These are phyloP conservation scores for Megaustenia siamemsis DNA, from an alignment of 2,888 invertebrate species.

Conservation along the genomic window DNA sequence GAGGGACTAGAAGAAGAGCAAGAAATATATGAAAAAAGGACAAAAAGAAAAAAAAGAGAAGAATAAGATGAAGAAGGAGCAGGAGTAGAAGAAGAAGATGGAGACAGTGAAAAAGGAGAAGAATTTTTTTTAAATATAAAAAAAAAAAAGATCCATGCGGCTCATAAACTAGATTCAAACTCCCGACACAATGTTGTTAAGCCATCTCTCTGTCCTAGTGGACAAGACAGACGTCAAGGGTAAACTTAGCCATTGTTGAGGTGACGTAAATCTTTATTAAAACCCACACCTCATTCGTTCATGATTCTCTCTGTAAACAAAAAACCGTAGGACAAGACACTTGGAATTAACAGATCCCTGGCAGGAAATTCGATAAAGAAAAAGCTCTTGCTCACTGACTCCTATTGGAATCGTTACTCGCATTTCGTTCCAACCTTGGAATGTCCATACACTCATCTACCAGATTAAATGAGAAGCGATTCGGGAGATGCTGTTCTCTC, in stretches of 20 bases:
- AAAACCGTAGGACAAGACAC: background rate
- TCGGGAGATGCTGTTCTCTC: background rate
- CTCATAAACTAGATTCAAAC: too few species aligned
- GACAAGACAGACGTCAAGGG: too few species aligned
- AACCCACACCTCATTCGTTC: background rate
- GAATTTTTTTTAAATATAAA: too few species aligned
- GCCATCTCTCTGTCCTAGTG: too few species aligned
- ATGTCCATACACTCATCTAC: background rate
- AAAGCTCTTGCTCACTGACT: background rate
- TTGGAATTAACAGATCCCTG: background rate
- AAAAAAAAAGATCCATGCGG: too few species aligned
- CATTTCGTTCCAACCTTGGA: background rate
- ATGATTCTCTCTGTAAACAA: background rate
- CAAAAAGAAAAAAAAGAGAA: constrained; percentile 11
- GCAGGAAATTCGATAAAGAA: background rate
- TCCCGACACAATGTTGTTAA: too few species aligned
- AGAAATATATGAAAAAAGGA: too few species aligned
- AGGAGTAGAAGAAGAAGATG: too few species aligned
- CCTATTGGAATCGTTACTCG: background rate
- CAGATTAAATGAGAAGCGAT: background rate
- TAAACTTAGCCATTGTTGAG: too few species aligned
- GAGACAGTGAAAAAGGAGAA: too few species aligned
- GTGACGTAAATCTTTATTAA: background rate
- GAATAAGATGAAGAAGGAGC: too few species aligned
- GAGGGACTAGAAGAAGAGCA: constrained; percentile 8